A percentile compares a stretch with the other conserved stretches of the same genome.
These are phyloP conservation scores for Trissolcus japonicus DNA, from an alignment of 2,888 invertebrate genomes.

Conservation along the genomic window DNA sequence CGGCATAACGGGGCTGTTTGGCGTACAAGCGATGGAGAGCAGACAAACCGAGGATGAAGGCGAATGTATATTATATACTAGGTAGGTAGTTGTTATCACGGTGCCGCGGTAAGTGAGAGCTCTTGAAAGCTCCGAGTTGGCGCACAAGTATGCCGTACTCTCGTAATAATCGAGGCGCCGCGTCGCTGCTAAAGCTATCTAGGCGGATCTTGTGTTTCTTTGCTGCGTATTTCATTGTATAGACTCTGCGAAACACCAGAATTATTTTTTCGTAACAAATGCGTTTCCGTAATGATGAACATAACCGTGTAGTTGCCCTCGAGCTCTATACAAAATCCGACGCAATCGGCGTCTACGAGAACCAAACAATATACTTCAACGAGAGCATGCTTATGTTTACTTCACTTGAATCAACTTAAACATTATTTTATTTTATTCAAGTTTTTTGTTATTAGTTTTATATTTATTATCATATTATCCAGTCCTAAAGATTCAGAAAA, in stretches of 20 bases:
- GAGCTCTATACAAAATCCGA: neutral
- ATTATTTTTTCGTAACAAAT: constrained; percentile 22
- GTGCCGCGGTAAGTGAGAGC: constrained; percentile 68
- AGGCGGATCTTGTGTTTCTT: constrained; percentile 34
- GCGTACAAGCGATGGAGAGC: constrained; percentile 20
- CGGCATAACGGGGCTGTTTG: constrained; percentile 22
- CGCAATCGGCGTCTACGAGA: neutral
- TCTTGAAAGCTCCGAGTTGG: constrained; percentile 64
- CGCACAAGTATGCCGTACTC: constrained; percentile 59
- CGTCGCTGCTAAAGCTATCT: constrained; percentile 29
- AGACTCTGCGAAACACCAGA: constrained; percentile 13
- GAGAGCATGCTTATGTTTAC: too few relatives aligned
- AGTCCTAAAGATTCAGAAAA: too few relatives aligned
- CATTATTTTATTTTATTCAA: too few relatives aligned
- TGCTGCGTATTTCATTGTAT: constrained; percentile 24
- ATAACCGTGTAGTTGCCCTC: neutral
- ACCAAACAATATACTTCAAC: too few relatives aligned
- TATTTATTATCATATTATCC: too few relatives aligned
- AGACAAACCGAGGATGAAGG: constrained; percentile 33
- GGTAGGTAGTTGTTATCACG: constrained; percentile 68
- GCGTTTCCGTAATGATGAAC: constrained; percentile 7
- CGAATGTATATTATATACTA: constrained; percentile 50
- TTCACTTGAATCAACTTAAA: too few relatives aligned
- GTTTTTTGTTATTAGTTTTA: too few relatives aligned
- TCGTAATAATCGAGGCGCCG: constrained; percentile 63